A percentile compares a stretch with the other conserved stretches of the same genome.
phyloP scores from a whole-genome alignment of 2,888 invertebrate species.

The Acrobasis suavella region DNA sequence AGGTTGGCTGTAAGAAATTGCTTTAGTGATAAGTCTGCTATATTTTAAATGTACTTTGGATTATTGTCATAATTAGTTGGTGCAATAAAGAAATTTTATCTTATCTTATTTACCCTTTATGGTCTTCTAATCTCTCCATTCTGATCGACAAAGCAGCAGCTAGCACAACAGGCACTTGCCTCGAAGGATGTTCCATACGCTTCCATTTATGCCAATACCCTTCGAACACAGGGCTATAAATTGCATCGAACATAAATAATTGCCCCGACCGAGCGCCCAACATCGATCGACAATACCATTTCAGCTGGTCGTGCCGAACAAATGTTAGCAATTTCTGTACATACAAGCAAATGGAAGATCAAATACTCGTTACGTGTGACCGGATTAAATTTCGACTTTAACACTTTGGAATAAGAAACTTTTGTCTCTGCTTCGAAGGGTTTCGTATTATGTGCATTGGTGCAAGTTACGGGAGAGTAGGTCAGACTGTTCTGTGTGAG shows the following conservation, averaged over 20 bases:
- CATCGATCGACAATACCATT: slow-evolving; percentile 16
- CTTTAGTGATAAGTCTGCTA: too few species aligned
- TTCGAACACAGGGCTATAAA: slow-evolving; percentile 1
- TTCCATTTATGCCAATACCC: neutral
- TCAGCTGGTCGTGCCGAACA: slow-evolving; percentile 41
- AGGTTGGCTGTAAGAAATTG: too few species aligned
- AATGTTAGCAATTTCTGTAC: slow-evolving; percentile 41
- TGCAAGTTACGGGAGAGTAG: neutral
- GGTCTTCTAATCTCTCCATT: too few species aligned
- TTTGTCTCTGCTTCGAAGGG: slow-evolving; percentile 29
- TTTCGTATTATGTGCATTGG: slow-evolving; percentile 30
- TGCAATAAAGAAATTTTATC: too few species aligned
- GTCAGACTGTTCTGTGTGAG: too few species aligned
- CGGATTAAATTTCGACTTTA: slow-evolving; percentile 41
- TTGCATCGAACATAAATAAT: slow-evolving; percentile 13
- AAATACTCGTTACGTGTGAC: slow-evolving; percentile 53
- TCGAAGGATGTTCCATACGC: neutral
- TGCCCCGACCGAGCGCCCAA: neutral
- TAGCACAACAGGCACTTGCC: too few species aligned
- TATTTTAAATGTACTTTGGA: too few species aligned
- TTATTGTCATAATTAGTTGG: too few species aligned
- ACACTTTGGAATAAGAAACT: slow-evolving; percentile 36
- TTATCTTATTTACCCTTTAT: too few species aligned
- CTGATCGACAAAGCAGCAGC: too few species aligned
- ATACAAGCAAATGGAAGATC: slow-evolving; percentile 49